Evolutionary conservation across 2,888 invertebrate genomes (phyloP), one percentile per base, ranked within the genome.

Genomic region (Oscheius onirici): DNA sequence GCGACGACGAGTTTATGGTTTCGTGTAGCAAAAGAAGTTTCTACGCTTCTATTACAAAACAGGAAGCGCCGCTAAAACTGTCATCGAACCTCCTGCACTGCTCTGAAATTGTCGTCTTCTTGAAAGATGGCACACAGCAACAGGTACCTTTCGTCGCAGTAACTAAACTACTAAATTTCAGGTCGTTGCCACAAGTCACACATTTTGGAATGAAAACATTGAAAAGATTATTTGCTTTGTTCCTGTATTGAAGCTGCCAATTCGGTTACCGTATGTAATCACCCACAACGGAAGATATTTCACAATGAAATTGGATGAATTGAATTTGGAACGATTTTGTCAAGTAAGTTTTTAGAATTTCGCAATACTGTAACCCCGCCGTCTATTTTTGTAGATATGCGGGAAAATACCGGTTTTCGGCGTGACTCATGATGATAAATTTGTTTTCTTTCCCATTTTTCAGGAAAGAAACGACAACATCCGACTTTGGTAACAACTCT

Each of bases 271-370:
- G n/a, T 58, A 58, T 58, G 41, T 41, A 8, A 58, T 58, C n/a
- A 40, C 58, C 17, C 40, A 58, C 17, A 58, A 41, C 17, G 58
- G 58, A n/a, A 11, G 58, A n/a, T 58, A 40, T n/a, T 58, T 58
- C 41, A 34, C 34, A 41, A 58, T 58, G 58, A 58, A 58, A n/a
- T 20, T 58, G 58, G 58, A 58, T 20, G 58, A 58, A 41, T 3
- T 58, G 10, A 58, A 58, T n/a, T 40, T 58, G 40, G 58, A 58
- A 20, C 40, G 58, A 58, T 58, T 58, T 41, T 41, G 58, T 41
- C 58, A 58, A 20, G 58, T 58, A 58, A 17, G 40, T 26, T 55
- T 15, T 24, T 55, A 10, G 24, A 20, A 26, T 8, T 34, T 34
- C 8, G 3, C 34, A 34, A 0, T 34, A 6, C 34, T 34, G n/a